Base-by-base conservation (phyloP, 2,113 vertebrate species). In the Apus apus region DNA sequence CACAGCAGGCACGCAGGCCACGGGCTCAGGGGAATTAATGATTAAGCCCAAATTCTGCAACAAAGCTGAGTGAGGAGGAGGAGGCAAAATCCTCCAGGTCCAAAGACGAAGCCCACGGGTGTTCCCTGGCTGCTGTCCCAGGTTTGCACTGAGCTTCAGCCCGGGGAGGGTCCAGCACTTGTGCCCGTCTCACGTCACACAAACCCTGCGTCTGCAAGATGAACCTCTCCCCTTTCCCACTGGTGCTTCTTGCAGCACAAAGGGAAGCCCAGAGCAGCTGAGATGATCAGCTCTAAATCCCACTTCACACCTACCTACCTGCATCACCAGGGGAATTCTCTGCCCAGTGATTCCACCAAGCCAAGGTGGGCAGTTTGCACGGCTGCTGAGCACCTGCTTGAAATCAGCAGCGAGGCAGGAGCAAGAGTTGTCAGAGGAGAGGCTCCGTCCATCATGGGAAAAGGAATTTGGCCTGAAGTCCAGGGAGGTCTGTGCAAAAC, bases 171-270 rank as follows among this genome's bases (percentile, higher is more conserved):
- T 26, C n/a, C 32, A 34, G 57, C 51, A n/a, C 53, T 16, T 10
- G 51, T 3, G 13, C 74, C 13, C 34, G 0, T 32, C 17, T 45
- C 36, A 1, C 2, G 22, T 23, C 34, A 4, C 34, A 18, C 38
- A 25, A 27, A 26, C 26, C 30, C 27, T 10, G 1, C 1, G 6
- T 25, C 4, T 8, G 7, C 12, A 6, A 32, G n/a, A 60, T 17
- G 46, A 62, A 1, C 34, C 38, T 27, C 9, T 8, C 72, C 32
- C 34, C 36, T 46, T 46, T 60, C 79, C 40, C 40, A 30, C 26
- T 14, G 5, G n/a, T 3, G 16, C 45, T 85, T 78, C 58, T 45
- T n/a, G 74, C 32, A 53, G 6, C 36, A 8, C 15, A 8, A 43
- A 14, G 40, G 40, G 40, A 12, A 8, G 14, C 60, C 11, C 17